Percentiles rank a stretch among this genome's conserved stretches.
Evolutionary conservation across 1,140 invertebrate species (phyloP).

Genomic region (Heliothis subflexa): DNA sequence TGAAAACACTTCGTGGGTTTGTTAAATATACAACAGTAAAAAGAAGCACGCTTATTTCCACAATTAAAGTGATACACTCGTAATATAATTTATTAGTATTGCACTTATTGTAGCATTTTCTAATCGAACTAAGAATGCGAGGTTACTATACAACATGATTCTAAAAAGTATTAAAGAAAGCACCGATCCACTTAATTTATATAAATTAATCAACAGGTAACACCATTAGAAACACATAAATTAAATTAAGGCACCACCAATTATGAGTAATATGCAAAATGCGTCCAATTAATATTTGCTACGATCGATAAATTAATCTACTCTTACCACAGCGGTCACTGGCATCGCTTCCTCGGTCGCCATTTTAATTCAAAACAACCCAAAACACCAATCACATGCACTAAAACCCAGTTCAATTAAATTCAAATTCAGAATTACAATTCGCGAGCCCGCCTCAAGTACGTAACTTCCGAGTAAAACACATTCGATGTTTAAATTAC

Average conservation of each 20-base stretch:
- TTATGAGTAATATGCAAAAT: no score
- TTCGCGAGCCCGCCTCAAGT: constrained; percentile 12
- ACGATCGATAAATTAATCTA: constrained; percentile 18
- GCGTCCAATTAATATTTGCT: background rate
- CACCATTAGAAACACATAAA: background rate
- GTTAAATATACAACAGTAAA: no score
- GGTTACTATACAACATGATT: no score
- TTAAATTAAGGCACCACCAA: background rate
- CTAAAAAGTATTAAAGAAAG: no score
- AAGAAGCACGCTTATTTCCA: no score
- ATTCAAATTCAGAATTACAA: constrained; percentile 35
- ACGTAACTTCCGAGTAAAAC: constrained; percentile 33
- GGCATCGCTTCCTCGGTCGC: constrained; percentile 69
- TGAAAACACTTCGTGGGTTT: no score
- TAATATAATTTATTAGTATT: no score
- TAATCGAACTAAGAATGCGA: no score
- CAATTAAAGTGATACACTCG: no score
- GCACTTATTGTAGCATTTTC: no score
- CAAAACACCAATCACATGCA: constrained; percentile 29
- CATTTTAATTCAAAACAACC: constrained; percentile 58
- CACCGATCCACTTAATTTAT: background rate
- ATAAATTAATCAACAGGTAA: constrained; percentile 5
- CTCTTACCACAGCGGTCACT: constrained; percentile 67
- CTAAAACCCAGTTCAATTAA: constrained; percentile 27
- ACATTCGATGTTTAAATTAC: constrained; percentile 37